Conservation (phyloP, 1,140 invertebrate species). For the Pogonomyrmex californicus region DNA sequence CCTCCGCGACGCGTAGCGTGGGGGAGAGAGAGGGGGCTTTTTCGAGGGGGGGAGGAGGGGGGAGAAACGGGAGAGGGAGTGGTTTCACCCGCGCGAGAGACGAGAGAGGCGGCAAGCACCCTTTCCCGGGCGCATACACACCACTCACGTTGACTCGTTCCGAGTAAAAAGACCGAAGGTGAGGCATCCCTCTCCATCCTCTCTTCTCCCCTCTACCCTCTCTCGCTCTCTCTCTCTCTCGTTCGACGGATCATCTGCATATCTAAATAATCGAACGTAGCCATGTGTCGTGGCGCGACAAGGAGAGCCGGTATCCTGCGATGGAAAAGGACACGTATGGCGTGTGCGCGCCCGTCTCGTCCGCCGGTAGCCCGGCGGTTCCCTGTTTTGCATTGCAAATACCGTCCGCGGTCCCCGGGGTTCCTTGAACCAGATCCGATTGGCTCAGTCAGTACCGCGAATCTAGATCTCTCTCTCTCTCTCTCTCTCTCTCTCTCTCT, state of each 20-base stretch:
- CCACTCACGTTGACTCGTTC: slow-evolving; percentile 53
- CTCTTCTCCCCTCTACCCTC: background rate
- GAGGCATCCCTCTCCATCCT: slow-evolving; percentile 31
- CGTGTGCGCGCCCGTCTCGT: slow-evolving; percentile 80
- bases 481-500: slow-evolving; percentile 85
- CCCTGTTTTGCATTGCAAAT: slow-evolving; percentile 86
- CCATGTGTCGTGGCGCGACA: slow-evolving; percentile 81
- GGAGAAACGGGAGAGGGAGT: too few relatives aligned
- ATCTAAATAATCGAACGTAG: slow-evolving; percentile 86
- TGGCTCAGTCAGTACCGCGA: slow-evolving; percentile 85
- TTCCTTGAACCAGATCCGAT: slow-evolving; percentile 87
- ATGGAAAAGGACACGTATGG: slow-evolving; percentile 81
- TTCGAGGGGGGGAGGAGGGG: too few relatives aligned
- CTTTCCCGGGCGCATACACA: slow-evolving; percentile 46
- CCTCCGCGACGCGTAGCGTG: slow-evolving; percentile 25
- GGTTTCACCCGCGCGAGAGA: slow-evolving; percentile 11
- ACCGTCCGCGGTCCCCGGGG: slow-evolving; percentile 77
- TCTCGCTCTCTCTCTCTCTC: slow-evolving; percentile 18
- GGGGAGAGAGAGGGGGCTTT: too few relatives aligned
- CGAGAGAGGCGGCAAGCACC: slow-evolving; percentile 19
- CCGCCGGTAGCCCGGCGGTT: slow-evolving; percentile 80
- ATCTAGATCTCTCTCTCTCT: slow-evolving; percentile 86
- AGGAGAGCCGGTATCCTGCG: slow-evolving; percentile 69
- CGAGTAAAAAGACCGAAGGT: slow-evolving; percentile 32
- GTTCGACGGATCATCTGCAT: slow-evolving; percentile 82